phyloP scores from a whole-genome alignment of 2,113 vertebrate genomes.

The Chloropsis hardwickii region DNA sequence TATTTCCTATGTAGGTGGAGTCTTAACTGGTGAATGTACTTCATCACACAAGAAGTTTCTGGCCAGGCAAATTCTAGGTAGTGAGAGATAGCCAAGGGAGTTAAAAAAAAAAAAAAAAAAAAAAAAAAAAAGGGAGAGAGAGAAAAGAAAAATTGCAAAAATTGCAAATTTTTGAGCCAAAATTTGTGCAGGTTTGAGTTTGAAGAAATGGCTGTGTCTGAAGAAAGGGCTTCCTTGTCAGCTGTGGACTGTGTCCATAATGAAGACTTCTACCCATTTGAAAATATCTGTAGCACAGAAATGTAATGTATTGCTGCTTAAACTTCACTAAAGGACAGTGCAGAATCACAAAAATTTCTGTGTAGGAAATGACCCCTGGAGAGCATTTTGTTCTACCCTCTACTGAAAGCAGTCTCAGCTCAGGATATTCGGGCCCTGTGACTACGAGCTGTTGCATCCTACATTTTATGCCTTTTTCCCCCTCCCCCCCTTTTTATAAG shows the following conservation, averaged over 20 bases:
- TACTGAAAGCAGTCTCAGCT: neutral
- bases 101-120: accelerated
- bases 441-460: neutral
- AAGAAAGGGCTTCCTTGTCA: neutral
- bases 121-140: neutral
- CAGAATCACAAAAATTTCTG: neutral
- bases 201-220: neutral
- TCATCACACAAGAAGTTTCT: neutral
- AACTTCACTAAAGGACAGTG: neutral
- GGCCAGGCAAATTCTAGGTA: neutral
- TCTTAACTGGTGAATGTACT: neutral
- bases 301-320: neutral
- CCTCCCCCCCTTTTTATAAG: too few species aligned
- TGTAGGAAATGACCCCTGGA: neutral
- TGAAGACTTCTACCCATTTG: neutral
- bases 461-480: too few species aligned
- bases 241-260: neutral
- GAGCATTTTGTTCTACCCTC: neutral
- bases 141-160: too few species aligned
- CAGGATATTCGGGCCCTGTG: neutral
- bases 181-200: neutral
- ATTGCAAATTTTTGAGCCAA: neutral
- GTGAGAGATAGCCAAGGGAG: neutral
- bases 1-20: neutral
- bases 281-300: neutral